Evolutionary conservation across 2,113 vertebrate species (phyloP), one percentile per base, ranked within the genome.

Genomic region (Crotalus helleri): DNA sequence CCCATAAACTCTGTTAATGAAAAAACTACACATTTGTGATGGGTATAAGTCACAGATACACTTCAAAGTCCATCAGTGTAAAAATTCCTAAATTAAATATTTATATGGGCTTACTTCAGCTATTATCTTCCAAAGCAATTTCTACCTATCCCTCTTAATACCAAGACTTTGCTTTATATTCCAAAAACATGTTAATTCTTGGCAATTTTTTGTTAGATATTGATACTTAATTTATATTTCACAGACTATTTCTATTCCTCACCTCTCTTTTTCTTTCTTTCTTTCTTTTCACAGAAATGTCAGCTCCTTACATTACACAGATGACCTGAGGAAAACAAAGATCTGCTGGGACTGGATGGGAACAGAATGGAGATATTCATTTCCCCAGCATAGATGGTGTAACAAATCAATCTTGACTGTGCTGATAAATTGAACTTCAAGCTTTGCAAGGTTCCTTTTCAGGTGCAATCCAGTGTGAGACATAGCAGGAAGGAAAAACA

Each of bases 311-410:
- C 94, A 94, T 96, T 97, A 94, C 95, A 96, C 58, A 93, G 93
- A 92, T 95, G 94, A 97, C 96, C 93, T 89, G 95, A 95, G 94
- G 95, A 95, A 96, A 97, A 96, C 94, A 96, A 95, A 96, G 94
- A 95, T 95, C 95, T 95, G 93, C 91, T 94, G 91, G 91, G 95
- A 93, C 69, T 94, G 94, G 96, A 96, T 96, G 69, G 92, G 92
- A 94, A 87, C 1, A 0, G 58, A 1, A 95, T 95, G 95, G 97
- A 97, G 96, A 95, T 95, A 95, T 96, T 95, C 88, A 88, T 95
- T 91, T 49, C 94, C 95, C 94, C 93, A 89, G 96, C 91, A 93
- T n/a, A 92, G 95, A 59, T 86, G 88, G 92, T 94, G 94, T 97
- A 96, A 94, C 94, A 97, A 96, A 96, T 94, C 92, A 91, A 95